Conservation (phyloP, 2,888 invertebrate species). For the Euplexia lucipara region DNA sequence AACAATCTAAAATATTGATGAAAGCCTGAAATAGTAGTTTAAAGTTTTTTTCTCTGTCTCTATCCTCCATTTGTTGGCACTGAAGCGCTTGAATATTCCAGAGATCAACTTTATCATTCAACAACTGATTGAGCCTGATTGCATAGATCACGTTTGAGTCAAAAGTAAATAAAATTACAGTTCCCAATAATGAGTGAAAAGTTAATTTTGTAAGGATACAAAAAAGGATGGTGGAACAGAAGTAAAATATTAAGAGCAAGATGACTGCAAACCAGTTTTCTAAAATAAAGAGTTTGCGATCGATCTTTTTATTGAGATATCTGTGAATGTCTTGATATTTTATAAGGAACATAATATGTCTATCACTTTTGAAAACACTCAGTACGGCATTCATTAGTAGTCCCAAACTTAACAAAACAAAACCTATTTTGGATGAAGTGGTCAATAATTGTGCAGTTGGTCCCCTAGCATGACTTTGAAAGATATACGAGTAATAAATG, state of each 20-base stretch:
- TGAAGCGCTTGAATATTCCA: constrained; percentile 14
- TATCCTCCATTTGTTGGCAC: neutral
- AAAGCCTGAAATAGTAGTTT: neutral
- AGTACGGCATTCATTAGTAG: neutral
- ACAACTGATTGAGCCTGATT: neutral
- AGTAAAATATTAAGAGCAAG: neutral
- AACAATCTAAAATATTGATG: constrained; percentile 4
- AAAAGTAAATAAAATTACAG: neutral
- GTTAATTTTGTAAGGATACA: no score
- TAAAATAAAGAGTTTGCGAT: neutral
- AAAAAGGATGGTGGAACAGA: no score
- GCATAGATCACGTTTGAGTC: no score
- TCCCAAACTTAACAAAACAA: neutral
- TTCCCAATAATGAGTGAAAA: neutral
- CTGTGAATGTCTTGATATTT: constrained; percentile 25
- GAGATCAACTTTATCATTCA: constrained; percentile 10
- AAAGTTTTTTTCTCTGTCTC: neutral
- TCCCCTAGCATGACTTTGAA: no score
- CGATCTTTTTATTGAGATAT: neutral
- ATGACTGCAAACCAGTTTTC: neutral
- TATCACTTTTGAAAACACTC: neutral
- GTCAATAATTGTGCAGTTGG: no score
- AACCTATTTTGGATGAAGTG: neutral
- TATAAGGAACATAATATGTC: constrained; percentile 6
- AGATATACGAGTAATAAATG: no score